phyloP scores from a whole-genome alignment of 2,797 vertebrate species.

The Falco biarmicus region DNA sequence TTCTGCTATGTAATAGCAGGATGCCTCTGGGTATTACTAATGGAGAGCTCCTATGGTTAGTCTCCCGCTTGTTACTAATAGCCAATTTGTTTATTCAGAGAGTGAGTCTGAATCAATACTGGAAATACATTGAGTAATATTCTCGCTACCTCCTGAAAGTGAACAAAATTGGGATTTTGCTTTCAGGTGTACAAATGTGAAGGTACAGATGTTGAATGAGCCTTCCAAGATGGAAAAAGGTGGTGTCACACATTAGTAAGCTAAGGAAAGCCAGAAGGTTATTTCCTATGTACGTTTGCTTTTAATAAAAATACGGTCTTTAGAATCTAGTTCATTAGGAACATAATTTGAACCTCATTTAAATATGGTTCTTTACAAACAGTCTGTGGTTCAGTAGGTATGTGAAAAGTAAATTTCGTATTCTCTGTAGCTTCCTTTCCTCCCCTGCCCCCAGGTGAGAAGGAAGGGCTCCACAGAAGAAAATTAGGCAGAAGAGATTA shows the following conservation, averaged over 20 bases:
- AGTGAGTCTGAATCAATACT: neutral
- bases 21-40: neutral
- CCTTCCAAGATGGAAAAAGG: neutral
- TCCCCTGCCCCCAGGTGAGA: neutral
- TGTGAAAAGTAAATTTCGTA: neutral
- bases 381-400: constrained; percentile 9
- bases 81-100: neutral
- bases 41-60: neutral
- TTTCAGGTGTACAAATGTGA: neutral
- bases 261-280: neutral
- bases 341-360: neutral
- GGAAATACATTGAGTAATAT: neutral
- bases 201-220: neutral
- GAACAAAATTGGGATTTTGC: neutral
- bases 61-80: neutral
- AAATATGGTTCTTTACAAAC: constrained; percentile 17
- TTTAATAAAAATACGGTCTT: neutral
- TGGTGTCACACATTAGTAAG: neutral
- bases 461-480: neutral
- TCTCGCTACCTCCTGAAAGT: neutral
- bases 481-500: neutral
- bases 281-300: neutral
- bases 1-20: neutral
- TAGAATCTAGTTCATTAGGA: neutral
- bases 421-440: neutral